These are phyloP conservation scores for Enchytraeus crypticus DNA, from an alignment of 2,888 invertebrate genomes.

Conservation along the genomic window DNA sequence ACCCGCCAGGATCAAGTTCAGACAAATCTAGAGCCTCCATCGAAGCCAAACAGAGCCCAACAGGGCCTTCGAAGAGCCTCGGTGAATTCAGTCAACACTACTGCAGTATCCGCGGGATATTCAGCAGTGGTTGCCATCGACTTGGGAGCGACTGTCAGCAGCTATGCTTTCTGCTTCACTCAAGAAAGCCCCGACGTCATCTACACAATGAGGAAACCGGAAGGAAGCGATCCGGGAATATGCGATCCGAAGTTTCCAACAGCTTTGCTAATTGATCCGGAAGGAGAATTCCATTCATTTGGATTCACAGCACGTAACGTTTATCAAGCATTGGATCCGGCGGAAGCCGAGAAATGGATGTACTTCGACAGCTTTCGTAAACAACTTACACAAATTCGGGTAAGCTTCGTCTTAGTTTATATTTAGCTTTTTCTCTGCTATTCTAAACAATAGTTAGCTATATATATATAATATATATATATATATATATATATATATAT, in stretches of 20 bases:
- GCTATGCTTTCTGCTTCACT: not conserved
- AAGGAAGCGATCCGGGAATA: no score
- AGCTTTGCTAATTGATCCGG: not conserved
- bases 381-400: no score
- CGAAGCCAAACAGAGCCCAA: not conserved
- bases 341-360: not conserved
- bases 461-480: no score
- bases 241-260: not conserved
- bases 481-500: no score
- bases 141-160: not conserved
- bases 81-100: not conserved
- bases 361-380: not conserved
- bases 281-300: not conserved
- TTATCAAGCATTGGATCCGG: not conserved
- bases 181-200: not conserved
- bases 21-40: no score
- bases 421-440: no score
- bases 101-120: not conserved
- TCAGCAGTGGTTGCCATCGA: not conserved
- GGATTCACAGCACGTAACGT: not conserved
- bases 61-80: not conserved
- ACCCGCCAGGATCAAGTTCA: no score
- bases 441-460: no score
- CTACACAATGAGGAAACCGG: not conserved
- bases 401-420: no score